Conservation (phyloP, 2,797 vertebrate species). For the Bucorvus abyssinicus region DNA sequence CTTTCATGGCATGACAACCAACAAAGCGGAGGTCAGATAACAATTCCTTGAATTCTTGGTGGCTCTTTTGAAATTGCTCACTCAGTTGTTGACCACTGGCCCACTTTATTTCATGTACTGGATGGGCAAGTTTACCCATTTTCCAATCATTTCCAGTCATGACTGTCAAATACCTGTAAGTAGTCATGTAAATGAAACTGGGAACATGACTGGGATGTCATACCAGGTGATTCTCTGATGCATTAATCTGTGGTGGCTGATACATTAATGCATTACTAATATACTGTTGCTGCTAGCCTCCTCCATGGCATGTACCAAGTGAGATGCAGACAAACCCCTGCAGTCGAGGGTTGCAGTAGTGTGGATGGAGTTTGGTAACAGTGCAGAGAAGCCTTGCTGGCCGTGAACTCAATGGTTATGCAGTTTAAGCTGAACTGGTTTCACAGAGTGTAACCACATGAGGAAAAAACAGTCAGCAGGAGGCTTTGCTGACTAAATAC, state of each 20-base stretch:
- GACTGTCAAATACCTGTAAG: background rate
- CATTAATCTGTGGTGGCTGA: background rate
- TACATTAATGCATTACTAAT: background rate
- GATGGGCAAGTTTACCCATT: background rate
- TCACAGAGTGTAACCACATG: background rate
- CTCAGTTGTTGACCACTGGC: background rate
- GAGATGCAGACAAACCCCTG: background rate
- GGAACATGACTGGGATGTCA: background rate
- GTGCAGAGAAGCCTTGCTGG: background rate
- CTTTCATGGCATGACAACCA: background rate
- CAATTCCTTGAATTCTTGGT: background rate
- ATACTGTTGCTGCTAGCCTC: background rate
- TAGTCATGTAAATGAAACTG: background rate
- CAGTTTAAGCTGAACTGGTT: background rate
- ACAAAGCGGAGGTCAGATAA: background rate
- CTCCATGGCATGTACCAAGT: accelerated
- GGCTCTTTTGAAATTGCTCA: background rate
- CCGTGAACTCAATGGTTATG: background rate
- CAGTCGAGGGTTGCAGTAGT: background rate
- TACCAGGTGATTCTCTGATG: slow-evolving; percentile 1
- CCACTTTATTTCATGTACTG: background rate
- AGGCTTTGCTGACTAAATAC: background rate
- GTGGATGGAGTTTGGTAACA: background rate
- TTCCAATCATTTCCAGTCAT: background rate
- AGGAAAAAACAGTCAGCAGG: background rate